A percentile compares a stretch with the other conserved stretches of the same genome.
Evolutionary conservation across 1,140 invertebrate species (phyloP).

Genomic region (Drosophila lacteicornis): DNA sequence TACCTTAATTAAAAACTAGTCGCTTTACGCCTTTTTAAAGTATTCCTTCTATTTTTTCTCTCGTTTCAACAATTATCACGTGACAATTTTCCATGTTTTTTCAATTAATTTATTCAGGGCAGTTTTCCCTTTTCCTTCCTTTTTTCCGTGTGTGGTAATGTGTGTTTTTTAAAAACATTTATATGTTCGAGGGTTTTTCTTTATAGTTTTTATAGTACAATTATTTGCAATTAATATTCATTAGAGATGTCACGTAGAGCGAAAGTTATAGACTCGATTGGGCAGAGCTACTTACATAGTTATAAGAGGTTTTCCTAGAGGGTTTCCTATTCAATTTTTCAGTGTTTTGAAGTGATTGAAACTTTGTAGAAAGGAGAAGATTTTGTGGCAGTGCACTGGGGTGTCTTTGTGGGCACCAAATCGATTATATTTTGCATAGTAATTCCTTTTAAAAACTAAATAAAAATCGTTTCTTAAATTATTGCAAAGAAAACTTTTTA

Average conservation of each 20-base stretch:
- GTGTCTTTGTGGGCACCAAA: background rate
- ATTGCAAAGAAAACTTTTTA: background rate
- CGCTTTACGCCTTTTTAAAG: slow-evolving; percentile 64
- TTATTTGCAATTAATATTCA: slow-evolving; percentile 67
- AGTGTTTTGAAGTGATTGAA: background rate
- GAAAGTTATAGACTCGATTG: slow-evolving; percentile 56
- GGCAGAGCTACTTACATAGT: slow-evolving; percentile 67
- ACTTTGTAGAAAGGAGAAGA: background rate
- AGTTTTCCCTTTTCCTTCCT: slow-evolving; percentile 51
- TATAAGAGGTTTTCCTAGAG: background rate
- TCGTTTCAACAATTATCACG: slow-evolving; percentile 78
- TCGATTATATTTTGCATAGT: background rate
- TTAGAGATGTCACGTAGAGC: slow-evolving; percentile 61
- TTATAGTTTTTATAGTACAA: slow-evolving; percentile 64
- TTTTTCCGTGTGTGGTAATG: slow-evolving; percentile 23
- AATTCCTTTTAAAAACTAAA: background rate
- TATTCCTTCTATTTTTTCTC: slow-evolving; percentile 29
- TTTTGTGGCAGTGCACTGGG: slow-evolving; percentile 12
- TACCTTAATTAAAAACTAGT: slow-evolving; percentile 77
- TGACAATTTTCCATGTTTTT: slow-evolving; percentile 75
- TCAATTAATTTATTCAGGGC: slow-evolving; percentile 79
- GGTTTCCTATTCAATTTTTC: slow-evolving; percentile 2
- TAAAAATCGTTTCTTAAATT: background rate
- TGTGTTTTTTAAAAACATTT: slow-evolving; percentile 80
- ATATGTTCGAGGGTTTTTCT: slow-evolving; percentile 57